Base-by-base conservation (phyloP, 1,140 invertebrate species). In the Bradynema listronoti region DNA sequence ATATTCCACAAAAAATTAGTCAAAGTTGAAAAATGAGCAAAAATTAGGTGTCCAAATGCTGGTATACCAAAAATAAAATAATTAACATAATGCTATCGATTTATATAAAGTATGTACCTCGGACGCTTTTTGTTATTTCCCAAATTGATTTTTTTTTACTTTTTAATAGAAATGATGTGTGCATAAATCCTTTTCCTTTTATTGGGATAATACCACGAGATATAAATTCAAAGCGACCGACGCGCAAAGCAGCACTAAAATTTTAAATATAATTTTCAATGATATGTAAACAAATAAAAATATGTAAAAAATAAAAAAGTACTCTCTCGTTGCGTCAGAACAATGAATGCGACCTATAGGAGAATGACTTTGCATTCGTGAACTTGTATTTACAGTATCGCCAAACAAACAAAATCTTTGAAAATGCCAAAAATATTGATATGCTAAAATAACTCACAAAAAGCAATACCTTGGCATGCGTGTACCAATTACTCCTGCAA, bases 341-440 rank as follows among this genome's bases (percentile, higher is more conserved):
- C 75, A 78, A 39, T 77, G 74, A 54, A 77, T 71, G 54, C 73
- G 22, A 19, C 73, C 66, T 14, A 62, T 39, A 34, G 71, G 73
- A 27, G 65, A 71, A 56, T 77, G 74, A 43, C 63, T 68, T 54
- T 78, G 74, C 75, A 77, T 77, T 34, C 75, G 46, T 5, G 68
- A 59, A 0, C 81, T 80, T 16, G 80, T 81, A 61, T 82, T 83
- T 0, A 82, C 81, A 1, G 89, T 90, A 75, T 92, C 90, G 0
- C 90, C 90, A 85, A 83, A 83, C 22, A 83, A 75, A 66, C 81
- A 83, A 60, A 82, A 83, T 22, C 88, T 79, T 11, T 39, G 30
- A 24, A 39, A 56, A 33, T 4, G n/a, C n/a, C n/a, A n/a, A n/a
- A n/a, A n/a, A n/a, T n/a, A n/a, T n/a, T n/a, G n/a, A n/a, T n/a